A percentile compares a stretch with the other conserved stretches of the same genome.
phyloP scores from a whole-genome alignment of 2,113 vertebrate genomes.

The Coregonus clupeaformis region DNA sequence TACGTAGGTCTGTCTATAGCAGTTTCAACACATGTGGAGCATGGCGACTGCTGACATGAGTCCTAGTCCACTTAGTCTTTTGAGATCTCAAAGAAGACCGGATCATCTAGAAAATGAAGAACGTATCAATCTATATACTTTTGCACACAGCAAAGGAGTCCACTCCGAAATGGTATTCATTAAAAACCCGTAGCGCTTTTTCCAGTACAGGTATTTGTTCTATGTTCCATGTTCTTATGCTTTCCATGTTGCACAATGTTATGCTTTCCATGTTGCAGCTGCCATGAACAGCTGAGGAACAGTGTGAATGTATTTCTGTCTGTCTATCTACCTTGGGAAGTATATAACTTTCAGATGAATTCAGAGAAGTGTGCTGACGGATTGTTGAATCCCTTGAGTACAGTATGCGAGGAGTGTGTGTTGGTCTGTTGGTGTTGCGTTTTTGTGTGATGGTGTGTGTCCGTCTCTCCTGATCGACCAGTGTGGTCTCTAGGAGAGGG shows the following conservation, averaged over 20 bases:
- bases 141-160: neutral
- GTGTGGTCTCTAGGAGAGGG: conserved; percentile 90
- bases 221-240: conserved; percentile 52
- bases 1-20: neutral
- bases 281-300: conserved; percentile 21
- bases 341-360: conserved; percentile 33
- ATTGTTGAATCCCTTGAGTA: conserved; percentile 18
- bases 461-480: conserved; percentile 62
- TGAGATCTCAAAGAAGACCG: conserved; percentile 24
- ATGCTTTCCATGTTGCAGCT: conserved; percentile 25
- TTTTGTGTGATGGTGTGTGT: conserved; percentile 21
- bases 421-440: conserved; percentile 14
- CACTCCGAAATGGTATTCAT: neutral
- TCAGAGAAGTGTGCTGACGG: conserved; percentile 41
- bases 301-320: conserved; percentile 25
- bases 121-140: neutral
- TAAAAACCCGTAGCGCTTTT: conserved; percentile 8
- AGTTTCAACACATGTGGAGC: neutral
- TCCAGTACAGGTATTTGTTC: conserved; percentile 7
- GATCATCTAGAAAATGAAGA: conserved; percentile 17
- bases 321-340: conserved; percentile 27
- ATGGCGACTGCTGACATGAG: neutral
- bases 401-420: neutral
- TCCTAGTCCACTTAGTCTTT: conserved; percentile 5
- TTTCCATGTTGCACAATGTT: conserved; percentile 68